Evolutionary conservation across 1,140 invertebrate species (phyloP), one percentile per base, ranked within the genome.

Genomic region (Epicauta chinensis): DNA sequence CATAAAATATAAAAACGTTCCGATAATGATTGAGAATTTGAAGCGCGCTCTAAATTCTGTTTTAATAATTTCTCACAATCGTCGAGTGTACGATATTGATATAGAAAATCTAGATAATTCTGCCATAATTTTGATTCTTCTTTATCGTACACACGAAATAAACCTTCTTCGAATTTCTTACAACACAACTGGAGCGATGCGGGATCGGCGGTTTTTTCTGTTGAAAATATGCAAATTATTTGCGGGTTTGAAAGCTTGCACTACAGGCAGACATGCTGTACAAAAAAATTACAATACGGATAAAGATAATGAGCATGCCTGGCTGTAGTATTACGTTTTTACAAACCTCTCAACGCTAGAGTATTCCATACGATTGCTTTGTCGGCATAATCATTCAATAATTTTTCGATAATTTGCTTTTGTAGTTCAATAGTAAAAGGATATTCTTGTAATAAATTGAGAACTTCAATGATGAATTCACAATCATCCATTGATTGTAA

Each of bases 341-440:
- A 57, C 61, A 32, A 49, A 51, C 61, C 61, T 23, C 61, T 53
- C 40, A 59, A 42, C 9, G 59, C 61, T 35, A 63, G 41, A 16
- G 49, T 40, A 17, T 63, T 52, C 61, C 61, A 63, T 2, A 61
- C 51, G 14, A 45, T 13, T 12, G 46, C 54, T 23, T 51, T 43
- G 14, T 53, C 31, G 1, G 30, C 41, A 40, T 57, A 34, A 34
- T 52, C 39, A 36, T 51, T 14, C 14, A 61, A 38, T 16, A 63
- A 41, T 13, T 47, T 29, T 16, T 57, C 32, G 13, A 63, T 51
- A 15, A 63, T 59, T 13, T 36, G 29, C 15, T 59, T 39, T 40
- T 63, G 61, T 10, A 53, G 43, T 16, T 36, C 14, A 2, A 23
- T 37, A 11, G 59, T 63, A 32, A 53, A 59, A 16, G 12, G 49